Evolutionary conservation across 1,140 invertebrate genomes (phyloP), one percentile per base, ranked within the genome.

Genomic region (Sycophaga agraensis): DNA sequence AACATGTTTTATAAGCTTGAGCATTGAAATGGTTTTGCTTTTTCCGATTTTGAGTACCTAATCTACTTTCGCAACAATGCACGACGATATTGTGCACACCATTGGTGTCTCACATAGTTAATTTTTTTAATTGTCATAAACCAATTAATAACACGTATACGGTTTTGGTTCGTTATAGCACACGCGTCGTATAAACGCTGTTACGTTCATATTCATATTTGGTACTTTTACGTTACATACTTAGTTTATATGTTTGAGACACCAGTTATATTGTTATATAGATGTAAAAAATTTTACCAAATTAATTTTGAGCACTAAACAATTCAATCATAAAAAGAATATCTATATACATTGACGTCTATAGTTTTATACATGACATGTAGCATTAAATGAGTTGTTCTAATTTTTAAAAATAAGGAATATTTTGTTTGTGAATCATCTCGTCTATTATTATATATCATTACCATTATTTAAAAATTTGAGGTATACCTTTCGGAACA

Each of bases 191-290:
- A 75, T 68, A 77, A 69, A 72, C 66, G 71, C 64, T 71, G 67
- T 73, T 71, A 69, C 67, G 43, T 70, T 71, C 59, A 66, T 71
- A 66, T 71, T 68, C 70, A 68, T 75, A 68, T 70, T 74, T 68
- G 66, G 54, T 73, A 72, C 64, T 73, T 64, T 67, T 68, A 68
- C 72, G 58, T 60, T 60, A 60, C 40, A 53, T 71, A 70, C 66
- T 73, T 74, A 73, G 68, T 74, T 66, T 74, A 78, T 70, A 74
- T 66, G 69, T 74, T 70, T 69, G 68, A 66, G 67, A 76, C 71
- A 66, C 72, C 69, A 71, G 45, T 46, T 68, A 63, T 66, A 59
- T 66, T 60, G 49, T 65, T 31, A 31, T 31, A 31, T 24, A 28
- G 63, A 31, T 46, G 49, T 48, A 53, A 61, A 51, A 11, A 67